Conservation (phyloP, 2,113 vertebrate species). For the Rhinopithecus roxellana region DNA sequence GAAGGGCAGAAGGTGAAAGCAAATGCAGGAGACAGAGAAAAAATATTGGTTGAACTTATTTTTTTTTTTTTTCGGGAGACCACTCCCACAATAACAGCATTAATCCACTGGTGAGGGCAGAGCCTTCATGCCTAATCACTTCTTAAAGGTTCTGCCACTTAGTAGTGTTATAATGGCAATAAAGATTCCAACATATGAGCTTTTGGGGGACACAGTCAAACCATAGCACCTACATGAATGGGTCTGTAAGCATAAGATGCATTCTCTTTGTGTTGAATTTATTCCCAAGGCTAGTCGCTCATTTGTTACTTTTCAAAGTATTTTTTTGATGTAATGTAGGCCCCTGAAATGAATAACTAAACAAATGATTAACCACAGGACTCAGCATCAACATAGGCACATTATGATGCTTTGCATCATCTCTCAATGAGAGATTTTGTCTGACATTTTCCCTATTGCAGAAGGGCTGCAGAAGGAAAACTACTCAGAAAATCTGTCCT, state of each 20-base stretch:
- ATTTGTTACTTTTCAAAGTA: not conserved
- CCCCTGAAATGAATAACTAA: not conserved
- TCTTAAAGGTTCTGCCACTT: not conserved
- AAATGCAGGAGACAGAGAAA: not conserved
- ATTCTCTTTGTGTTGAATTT: not conserved
- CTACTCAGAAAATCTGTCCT: not conserved
- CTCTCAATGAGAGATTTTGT: not conserved
- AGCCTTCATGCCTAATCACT: not conserved
- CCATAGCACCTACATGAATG: not conserved
- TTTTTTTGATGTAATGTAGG: not conserved
- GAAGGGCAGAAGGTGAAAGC: not conserved
- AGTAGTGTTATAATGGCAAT: not conserved
- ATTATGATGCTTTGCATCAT: not conserved
- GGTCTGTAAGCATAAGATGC: not conserved
- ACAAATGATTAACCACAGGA: not conserved
- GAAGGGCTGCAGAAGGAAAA: not conserved
- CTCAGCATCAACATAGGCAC: not conserved
- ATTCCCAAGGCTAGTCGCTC: not conserved
- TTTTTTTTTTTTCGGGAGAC: not conserved
- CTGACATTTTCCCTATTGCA: not conserved
- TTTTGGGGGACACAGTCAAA: not conserved
- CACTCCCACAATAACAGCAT: not conserved
- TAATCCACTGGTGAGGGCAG: not conserved
- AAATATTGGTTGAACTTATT: not conserved
- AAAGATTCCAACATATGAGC: not conserved